These are phyloP conservation scores for Drosophila nigricruria DNA, from an alignment of 2,888 invertebrate genomes.

Conservation along the genomic window DNA sequence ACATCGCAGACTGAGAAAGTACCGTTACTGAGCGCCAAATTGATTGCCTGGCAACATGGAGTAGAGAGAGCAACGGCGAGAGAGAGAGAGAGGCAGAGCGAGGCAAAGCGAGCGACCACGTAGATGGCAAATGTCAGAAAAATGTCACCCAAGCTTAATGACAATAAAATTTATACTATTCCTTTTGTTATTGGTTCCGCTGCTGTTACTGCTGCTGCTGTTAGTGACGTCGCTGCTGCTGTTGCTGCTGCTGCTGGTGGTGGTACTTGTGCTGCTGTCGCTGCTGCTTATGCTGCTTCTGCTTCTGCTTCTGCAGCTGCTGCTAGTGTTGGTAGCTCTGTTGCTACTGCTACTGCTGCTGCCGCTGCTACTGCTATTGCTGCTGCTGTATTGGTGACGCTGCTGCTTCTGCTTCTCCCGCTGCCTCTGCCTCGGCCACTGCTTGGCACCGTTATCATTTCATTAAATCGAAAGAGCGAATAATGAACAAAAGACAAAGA, in stretches of 20 bases:
- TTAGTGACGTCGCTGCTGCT: not conserved
- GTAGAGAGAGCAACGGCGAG: not conserved
- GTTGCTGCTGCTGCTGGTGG: conserved; percentile 4
- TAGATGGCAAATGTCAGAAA: conserved; percentile 40
- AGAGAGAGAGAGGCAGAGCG: not conserved
- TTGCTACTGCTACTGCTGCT: not conserved
- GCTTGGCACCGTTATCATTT: conserved; percentile 65
- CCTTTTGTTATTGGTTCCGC: conserved; percentile 26
- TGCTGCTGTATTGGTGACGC: conserved; percentile 8
- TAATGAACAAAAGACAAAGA: conserved; percentile 54
- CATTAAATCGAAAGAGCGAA: conserved; percentile 70
- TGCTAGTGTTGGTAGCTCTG: not conserved
- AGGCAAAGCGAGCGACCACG: conserved; percentile 3
- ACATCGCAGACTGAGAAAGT: conserved; percentile 17
- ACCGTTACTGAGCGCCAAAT: conserved; percentile 50
- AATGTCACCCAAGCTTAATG: conserved; percentile 59
- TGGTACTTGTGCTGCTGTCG: too few relatives aligned
- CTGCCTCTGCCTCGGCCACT: conserved; percentile 10
- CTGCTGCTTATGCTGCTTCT: not conserved
- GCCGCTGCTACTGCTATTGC: not conserved
- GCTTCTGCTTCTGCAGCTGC: conserved; percentile 5
- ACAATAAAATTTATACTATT: conserved; percentile 63
- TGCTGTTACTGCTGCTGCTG: conserved; percentile 13
- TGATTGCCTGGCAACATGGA: conserved; percentile 57
- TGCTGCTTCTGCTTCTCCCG: not conserved